Evolutionary conservation across 2,113 vertebrate species (phyloP).

Genomic region (Ptyas mucosa): DNA sequence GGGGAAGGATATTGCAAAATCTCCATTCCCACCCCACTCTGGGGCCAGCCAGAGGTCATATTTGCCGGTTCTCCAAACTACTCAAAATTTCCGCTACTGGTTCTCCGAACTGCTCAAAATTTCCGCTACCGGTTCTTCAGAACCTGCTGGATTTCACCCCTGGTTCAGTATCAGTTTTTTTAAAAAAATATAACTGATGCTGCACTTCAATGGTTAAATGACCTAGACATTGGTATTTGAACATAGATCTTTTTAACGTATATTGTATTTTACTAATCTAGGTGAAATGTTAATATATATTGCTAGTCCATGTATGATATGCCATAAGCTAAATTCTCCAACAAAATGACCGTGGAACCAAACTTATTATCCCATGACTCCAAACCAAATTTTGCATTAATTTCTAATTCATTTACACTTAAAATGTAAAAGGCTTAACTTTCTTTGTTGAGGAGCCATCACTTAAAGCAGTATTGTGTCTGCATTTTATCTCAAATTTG

Average conservation of each 20-base stretch:
- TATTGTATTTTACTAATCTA: background rate
- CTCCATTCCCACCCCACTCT: too few species aligned
- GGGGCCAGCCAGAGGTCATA: too few species aligned
- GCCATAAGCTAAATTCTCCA: conserved; percentile 33
- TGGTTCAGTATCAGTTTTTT: too few species aligned
- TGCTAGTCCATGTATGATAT: background rate
- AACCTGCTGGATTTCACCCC: too few species aligned
- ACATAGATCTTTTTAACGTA: background rate
- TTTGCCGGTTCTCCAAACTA: too few species aligned
- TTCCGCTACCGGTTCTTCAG: too few species aligned
- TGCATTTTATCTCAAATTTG: background rate
- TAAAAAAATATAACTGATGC: background rate
- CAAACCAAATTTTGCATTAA: background rate
- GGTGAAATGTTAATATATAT: background rate
- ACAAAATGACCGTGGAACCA: conserved; percentile 53
- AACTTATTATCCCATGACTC: conserved; percentile 55
- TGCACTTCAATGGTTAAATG: background rate
- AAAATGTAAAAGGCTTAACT: background rate
- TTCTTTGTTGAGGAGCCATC: background rate
- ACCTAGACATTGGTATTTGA: background rate
- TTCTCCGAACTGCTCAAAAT: too few species aligned
- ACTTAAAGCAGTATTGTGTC: background rate
- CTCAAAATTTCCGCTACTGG: too few species aligned
- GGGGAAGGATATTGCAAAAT: too few species aligned
- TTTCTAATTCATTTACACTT: background rate